Evolutionary conservation across 2,888 invertebrate species (phyloP), one percentile per base, ranked within the genome.

Genomic region (Pogonocherus hispidulus): DNA sequence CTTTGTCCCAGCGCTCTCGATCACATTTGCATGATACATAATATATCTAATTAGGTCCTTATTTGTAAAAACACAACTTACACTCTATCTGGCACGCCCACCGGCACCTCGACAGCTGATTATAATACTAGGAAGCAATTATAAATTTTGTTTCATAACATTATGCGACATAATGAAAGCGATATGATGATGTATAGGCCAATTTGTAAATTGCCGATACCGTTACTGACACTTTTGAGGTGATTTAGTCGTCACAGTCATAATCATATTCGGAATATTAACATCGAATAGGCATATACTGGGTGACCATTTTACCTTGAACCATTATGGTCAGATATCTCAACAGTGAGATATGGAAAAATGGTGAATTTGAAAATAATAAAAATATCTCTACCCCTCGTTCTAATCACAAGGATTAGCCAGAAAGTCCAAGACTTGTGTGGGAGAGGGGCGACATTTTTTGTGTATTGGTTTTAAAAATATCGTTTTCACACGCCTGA

Each of bases 131-230:
- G 32, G 46, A 59, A 59, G 57, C 57, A 46, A 56, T 56, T 56
- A 56, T 56, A 56, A 56, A 56, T 56, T 56, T 56, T 56, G 56
- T 56, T 56, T 20, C 41, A 20, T 56, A 56, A 59, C 46, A 59
- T 59, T 59, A 59, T 59, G 27, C 57, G 57, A 59, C 57, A 59
- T 59, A 59, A 59, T 59, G 57, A 59, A 59, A 59, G 22, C 46
- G 27, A 46, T 59, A 59, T 44, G 57, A 59, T 59, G 57, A 59
- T 59, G 57, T 44, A 59, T 59, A 46, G 44, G 46, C 46, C 57
- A 41, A 59, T 59, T 59, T 59, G 57, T 59, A 59, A 59, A 59
- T 59, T 46, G 57, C 46, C 27, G 23, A 14, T 27, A 22, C 46
- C 46, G 57, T 59, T 59, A 46, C 18, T 47, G 32, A 14, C 46